These are phyloP conservation scores for Pseudocheirus occidentalis DNA, from an alignment of 2,797 vertebrate genomes.

Conservation along the genomic window DNA sequence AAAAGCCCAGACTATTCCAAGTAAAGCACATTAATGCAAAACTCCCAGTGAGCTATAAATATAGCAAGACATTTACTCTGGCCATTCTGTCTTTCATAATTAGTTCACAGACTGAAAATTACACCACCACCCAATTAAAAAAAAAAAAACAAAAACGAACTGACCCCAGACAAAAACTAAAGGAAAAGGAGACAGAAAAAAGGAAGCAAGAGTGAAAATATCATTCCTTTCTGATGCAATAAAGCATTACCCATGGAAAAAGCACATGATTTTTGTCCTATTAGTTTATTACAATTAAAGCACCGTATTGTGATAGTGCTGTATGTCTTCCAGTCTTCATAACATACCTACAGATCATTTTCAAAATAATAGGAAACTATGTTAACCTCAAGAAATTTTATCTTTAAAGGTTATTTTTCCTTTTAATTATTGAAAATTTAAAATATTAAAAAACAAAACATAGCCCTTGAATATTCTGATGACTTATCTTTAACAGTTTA, in stretches of 20 bases:
- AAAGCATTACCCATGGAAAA: background rate
- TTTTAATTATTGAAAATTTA: background rate
- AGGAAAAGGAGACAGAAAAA: constrained; percentile 37
- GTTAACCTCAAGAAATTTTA: constrained; percentile 16
- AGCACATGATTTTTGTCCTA: constrained; percentile 15
- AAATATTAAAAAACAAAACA: constrained; percentile 37
- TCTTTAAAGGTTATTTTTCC: background rate
- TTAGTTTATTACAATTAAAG: constrained; percentile 8
- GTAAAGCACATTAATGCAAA: background rate
- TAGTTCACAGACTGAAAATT: constrained; percentile 13
- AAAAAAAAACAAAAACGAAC: background rate
- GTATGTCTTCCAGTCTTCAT: background rate
- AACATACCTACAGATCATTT: background rate
- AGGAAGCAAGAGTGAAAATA: constrained; percentile 6
- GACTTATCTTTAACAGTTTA: constrained; percentile 33
- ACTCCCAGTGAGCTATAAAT: constrained; percentile 40
- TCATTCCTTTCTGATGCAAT: constrained; percentile 46
- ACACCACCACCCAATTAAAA: background rate
- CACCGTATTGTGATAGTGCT: background rate
- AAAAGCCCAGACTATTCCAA: background rate
- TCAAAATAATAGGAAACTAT: background rate
- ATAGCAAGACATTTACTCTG: constrained; percentile 43
- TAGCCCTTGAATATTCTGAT: constrained; percentile 29
- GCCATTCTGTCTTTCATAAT: constrained; percentile 53
- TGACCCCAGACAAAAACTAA: constrained; percentile 47